Conservation (phyloP, 2,113 vertebrate genomes). For the Phocoena phocoena region DNA sequence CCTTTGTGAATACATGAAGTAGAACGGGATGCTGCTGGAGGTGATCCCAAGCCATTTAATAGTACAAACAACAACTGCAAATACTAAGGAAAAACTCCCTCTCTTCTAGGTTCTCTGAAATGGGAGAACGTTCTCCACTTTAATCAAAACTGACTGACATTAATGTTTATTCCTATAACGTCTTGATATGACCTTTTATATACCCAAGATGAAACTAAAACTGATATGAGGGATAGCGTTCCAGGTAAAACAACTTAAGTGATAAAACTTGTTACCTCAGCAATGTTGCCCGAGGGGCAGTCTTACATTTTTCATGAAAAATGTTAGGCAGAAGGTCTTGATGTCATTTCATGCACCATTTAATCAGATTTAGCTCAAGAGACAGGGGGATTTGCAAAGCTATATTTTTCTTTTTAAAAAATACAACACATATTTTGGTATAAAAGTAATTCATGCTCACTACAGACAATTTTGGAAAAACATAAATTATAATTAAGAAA, state of each 20-base stretch:
- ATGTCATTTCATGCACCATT: slow-evolving; percentile 29
- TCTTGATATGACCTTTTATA: slow-evolving; percentile 48
- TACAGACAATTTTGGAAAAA: slow-evolving; percentile 14
- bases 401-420: neutral
- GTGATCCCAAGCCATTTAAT: neutral
- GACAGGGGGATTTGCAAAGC: neutral
- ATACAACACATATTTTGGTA: neutral
- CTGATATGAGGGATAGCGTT: neutral
- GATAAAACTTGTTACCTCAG: slow-evolving; percentile 43
- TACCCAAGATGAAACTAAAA: slow-evolving; percentile 36
- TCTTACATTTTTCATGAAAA: slow-evolving; percentile 50
- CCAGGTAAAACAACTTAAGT: neutral
- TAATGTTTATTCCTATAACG: slow-evolving; percentile 1
- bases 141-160: slow-evolving; percentile 38
- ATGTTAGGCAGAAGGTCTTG: neutral
- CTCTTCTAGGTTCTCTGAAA: neutral
- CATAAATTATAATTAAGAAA: neutral
- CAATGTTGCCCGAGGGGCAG: slow-evolving; percentile 7
- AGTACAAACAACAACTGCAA: neutral
- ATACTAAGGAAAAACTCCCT: neutral
- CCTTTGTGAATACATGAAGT: neutral
- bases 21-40: accelerated
- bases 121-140: neutral
- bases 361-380: slow-evolving; percentile 43
- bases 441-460: neutral